Percentiles rank a stretch among this genome's conserved stretches.
These are phyloP conservation scores for Lucifuga dentata DNA, from an alignment of 2,113 vertebrate genomes.

Conservation along the genomic window DNA sequence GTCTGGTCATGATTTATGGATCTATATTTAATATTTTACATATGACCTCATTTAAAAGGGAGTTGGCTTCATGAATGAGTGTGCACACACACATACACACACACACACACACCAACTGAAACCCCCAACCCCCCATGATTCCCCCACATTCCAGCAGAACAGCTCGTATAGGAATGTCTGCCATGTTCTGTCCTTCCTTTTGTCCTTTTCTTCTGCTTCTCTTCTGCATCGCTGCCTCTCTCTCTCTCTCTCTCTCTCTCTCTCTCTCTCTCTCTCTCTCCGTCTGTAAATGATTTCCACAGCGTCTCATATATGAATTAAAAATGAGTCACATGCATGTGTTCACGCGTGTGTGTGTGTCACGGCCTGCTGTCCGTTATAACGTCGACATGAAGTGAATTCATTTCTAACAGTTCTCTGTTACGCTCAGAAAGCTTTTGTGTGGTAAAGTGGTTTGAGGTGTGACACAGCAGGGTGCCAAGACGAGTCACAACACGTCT, in stretches of 20 bases:
- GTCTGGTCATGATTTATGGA: slow-evolving; percentile 64
- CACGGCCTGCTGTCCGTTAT: too few relatives aligned
- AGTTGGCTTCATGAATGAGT: slow-evolving; percentile 1
- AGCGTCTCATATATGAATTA: slow-evolving; percentile 19
- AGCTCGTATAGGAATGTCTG: slow-evolving; percentile 54
- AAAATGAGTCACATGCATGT: neutral
- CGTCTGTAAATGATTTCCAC: too few relatives aligned
- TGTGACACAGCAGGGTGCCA: too few relatives aligned
- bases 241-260: slow-evolving; percentile 34
- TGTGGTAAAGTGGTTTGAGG: slow-evolving; percentile 6
- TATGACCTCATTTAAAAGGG: slow-evolving; percentile 62
- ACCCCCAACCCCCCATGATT: slow-evolving; percentile 46
- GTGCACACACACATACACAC: slow-evolving; percentile 22
- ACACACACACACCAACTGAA: slow-evolving; percentile 23
- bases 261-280: neutral
- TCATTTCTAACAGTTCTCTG: slow-evolving; percentile 19
- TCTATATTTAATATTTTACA: slow-evolving; percentile 70
- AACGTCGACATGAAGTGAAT: slow-evolving; percentile 35
- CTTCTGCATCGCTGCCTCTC: slow-evolving; percentile 35
- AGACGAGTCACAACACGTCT: too few relatives aligned
- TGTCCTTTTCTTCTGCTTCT: slow-evolving; percentile 50
- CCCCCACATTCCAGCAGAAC: slow-evolving; percentile 54
- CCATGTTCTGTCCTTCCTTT: slow-evolving; percentile 47
- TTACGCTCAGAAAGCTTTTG: slow-evolving; percentile 7
- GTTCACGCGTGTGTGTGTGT: too few relatives aligned